A percentile compares a stretch with the other conserved stretches of the same genome.
Evolutionary conservation across 2,888 invertebrate species (phyloP).

Genomic region (Lithophane leautieri): DNA sequence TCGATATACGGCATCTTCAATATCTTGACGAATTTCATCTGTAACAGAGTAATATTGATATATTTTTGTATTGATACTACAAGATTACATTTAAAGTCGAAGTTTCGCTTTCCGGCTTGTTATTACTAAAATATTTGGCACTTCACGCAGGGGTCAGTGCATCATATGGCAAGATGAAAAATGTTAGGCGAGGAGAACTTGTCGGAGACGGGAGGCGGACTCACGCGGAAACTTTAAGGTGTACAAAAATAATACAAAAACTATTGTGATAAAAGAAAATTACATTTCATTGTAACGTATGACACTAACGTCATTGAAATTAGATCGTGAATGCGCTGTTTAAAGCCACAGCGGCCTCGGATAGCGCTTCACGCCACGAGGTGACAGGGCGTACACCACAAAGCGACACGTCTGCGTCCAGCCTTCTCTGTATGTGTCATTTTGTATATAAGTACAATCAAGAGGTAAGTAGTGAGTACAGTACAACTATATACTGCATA

Average conservation of each 20-base stretch:
- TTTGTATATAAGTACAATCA: background rate
- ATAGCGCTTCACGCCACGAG: background rate
- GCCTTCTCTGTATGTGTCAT: background rate
- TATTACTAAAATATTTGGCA: background rate
- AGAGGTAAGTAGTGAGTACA: background rate
- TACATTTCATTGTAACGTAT: no score
- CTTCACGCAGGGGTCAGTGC: background rate
- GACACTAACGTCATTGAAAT: background rate
- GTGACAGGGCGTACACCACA: background rate
- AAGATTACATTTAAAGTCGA: background rate
- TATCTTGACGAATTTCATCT: constrained; percentile 99
- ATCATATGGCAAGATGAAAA: background rate
- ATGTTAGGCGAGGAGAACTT: background rate
- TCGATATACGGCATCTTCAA: constrained; percentile 98
- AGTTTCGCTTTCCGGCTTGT: background rate
- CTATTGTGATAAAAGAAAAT: no score
- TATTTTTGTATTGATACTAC: background rate
- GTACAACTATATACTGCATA: no score
- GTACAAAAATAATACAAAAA: no score
- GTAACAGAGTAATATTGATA: constrained; percentile 72
- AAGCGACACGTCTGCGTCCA: background rate
- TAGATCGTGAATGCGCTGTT: background rate
- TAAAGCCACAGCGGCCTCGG: no score
- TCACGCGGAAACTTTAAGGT: background rate
- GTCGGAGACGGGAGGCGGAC: no score